Base-by-base conservation (phyloP, 2,888 invertebrate species). In the Eumacrocentrus americanus region DNA sequence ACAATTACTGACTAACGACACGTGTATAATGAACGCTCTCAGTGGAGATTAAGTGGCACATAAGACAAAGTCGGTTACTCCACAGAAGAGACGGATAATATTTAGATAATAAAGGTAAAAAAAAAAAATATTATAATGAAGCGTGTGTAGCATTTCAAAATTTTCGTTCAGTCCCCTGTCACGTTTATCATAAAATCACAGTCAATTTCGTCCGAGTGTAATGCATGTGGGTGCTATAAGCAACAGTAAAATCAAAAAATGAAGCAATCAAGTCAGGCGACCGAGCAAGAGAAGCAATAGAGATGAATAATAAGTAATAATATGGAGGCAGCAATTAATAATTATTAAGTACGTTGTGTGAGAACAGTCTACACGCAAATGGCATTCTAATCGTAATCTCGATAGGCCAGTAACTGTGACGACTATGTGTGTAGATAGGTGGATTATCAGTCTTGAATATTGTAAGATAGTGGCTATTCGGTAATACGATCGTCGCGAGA, bases 101-200 rank as follows among this genome's bases (percentile, higher is more conserved):
- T 42, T 42, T 9, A 23, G 20, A 46, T 23, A 12, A 25, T 23
- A 25, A 9, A 9, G 23, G 23, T 46, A n/a, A n/a, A 23, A 46
- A 23, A 25, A 25, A 46, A 25, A 23, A 29, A 29, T 29, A 6
- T 29, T 9, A 29, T 29, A 23, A 38, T 46, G 22, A 47, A 46
- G 55, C 55, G 12, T 47, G 4, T 40, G 42, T 25, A 25, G 16
- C 25, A 42, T 16, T 53, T 42, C 64, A 72, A 68, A 67, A 38
- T 61, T 52, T 44, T 51, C 58, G 34, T 42, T 62, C 40, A 53
- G 38, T 38, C 38, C 53, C 25, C 53, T 53, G 46, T 46, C 46
- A 46, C 23, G 46, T 67, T 67, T 72, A 74, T 71, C 69, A 66
- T 72, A 72, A 74, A 67, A 76, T 77, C 77, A 77, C 77, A 77